These are phyloP conservation scores for Holothuria glaberrima DNA, from an alignment of 35 echinoderm and acorn worm species.

Conservation along the genomic window DNA sequence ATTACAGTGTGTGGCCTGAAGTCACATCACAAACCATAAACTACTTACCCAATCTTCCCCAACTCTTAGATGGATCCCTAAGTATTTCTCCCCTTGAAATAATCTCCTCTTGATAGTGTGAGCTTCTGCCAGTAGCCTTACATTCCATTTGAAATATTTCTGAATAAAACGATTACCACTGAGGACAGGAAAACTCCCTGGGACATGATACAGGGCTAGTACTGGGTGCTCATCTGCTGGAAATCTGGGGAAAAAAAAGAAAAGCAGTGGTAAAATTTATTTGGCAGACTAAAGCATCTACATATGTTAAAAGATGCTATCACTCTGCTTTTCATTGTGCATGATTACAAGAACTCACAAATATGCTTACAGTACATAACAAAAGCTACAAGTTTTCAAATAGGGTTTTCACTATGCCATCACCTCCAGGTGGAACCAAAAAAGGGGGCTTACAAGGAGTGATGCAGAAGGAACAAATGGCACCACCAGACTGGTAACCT, in stretches of 20 bases:
- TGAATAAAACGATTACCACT: slow-evolving; percentile 74
- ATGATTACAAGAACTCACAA: not conserved
- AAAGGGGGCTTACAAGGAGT: too few species aligned
- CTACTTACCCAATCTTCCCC: slow-evolving; percentile 89
- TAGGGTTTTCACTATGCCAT: not conserved
- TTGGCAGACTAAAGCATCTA: not conserved
- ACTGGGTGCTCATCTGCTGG: slow-evolving; percentile 81
- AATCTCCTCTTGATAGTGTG: slow-evolving; percentile 62
- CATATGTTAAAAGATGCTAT: not conserved
- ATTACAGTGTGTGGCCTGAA: too few species aligned
- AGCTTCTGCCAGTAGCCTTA: slow-evolving; percentile 69
- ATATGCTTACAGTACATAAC: not conserved
- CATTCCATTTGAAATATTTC: slow-evolving; percentile 79
- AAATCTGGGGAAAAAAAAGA: slow-evolving; percentile 61
- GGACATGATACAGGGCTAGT: slow-evolving; percentile 76
- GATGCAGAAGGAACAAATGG: too few species aligned
- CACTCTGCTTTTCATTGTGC: not conserved
- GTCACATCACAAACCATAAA: too few species aligned
- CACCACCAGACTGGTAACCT: too few species aligned
- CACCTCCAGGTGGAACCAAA: too few species aligned
- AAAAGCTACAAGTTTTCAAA: not conserved
- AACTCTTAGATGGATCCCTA: slow-evolving; percentile 90
- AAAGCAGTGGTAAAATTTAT: not conserved
- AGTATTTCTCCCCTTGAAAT: slow-evolving; percentile 75
- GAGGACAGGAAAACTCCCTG: slow-evolving; percentile 69